phyloP scores from a whole-genome alignment of 2,797 vertebrate species.

The Schizopygopsis malacanthus region DNA sequence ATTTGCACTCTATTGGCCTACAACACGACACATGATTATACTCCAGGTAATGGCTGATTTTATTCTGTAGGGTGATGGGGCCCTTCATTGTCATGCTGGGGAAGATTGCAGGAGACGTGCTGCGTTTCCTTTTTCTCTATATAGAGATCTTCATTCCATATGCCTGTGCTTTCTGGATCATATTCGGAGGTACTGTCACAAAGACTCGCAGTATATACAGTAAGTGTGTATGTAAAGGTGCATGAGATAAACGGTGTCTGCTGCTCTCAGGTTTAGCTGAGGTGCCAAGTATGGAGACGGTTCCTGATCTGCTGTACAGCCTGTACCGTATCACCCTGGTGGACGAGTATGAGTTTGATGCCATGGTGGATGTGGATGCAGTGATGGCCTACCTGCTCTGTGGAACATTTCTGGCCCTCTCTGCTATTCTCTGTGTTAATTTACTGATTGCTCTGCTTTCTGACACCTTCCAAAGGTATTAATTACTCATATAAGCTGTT shows the following conservation, averaged over 20 bases:
- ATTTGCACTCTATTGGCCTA: not conserved
- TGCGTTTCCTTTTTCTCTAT: slow-evolving; percentile 78
- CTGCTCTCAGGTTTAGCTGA: slow-evolving; percentile 59
- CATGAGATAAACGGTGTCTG: not conserved
- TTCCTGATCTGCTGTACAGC: slow-evolving; percentile 72
- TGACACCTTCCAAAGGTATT: slow-evolving; percentile 76
- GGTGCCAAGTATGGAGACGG: slow-evolving; percentile 74
- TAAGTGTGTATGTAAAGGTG: not conserved
- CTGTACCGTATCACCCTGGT: slow-evolving; percentile 77
- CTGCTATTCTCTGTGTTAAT: slow-evolving; percentile 75
- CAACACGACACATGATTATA: not conserved
- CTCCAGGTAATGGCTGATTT: not conserved
- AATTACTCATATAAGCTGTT: not conserved
- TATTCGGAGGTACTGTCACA: slow-evolving; percentile 73
- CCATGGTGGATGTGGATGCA: slow-evolving; percentile 68
- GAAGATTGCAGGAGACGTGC: slow-evolving; percentile 70
- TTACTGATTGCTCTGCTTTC: slow-evolving; percentile 76
- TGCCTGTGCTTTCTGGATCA: slow-evolving; percentile 78
- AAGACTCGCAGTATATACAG: not conserved
- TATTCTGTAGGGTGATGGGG: slow-evolving; percentile 71
- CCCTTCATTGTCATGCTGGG: slow-evolving; percentile 77
- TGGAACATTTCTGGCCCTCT: slow-evolving; percentile 74
- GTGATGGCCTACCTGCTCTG: slow-evolving; percentile 77
- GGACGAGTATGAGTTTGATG: slow-evolving; percentile 75
- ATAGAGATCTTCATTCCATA: slow-evolving; percentile 77